Evolutionary conservation across 2,113 vertebrate genomes (phyloP), one percentile per base, ranked within the genome.

Genomic region (Albula goreensis): DNA sequence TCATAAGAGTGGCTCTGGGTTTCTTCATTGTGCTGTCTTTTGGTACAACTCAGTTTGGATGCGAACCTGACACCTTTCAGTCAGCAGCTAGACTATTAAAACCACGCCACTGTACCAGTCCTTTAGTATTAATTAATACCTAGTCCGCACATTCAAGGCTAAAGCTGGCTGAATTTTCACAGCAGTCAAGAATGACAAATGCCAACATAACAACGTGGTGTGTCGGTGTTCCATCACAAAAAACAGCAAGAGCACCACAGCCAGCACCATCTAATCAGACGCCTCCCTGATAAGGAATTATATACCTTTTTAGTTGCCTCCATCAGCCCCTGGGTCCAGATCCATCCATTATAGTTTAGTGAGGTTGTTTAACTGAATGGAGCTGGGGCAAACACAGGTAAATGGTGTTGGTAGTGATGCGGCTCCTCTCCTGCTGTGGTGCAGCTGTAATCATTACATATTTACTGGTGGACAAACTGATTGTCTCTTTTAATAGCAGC

Each of bases 371-470:
- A 94, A 94, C 91, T 91, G 91, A 87, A 90, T 91, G 86, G 90
- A 94, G 92, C 91, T 83, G 88, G 86, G 88, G 91, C 92, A 94
- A 94, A 94, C 92, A 93, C 91, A 94, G 94, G 96, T 93, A 94
- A 93, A 95, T 95, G 93, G 92, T 92, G 87, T 83, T 86, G 90
- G 87, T 92, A 90, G 87, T 90, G 89, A 89, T 89, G 74, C 25
- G 77, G 49, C 66, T 84, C 86, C 89, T 90, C 85, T 81, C 83
- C 91, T 80, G 85, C 92, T 89, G 92, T 90, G 90, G 94, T 94
- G 92, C 93, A 93, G 92, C 95, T 93, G 93, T 95, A 95, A 96
- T 96, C 95, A 95, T 96, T 95, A 95, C 95, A 95, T 94, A 96
- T 96, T 96, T 95, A 95, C 94, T 93, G 93, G 91, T 91, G 90